These are phyloP conservation scores for Gadus macrocephalus DNA, from an alignment of 2,113 vertebrate species.

Conservation along the genomic window DNA sequence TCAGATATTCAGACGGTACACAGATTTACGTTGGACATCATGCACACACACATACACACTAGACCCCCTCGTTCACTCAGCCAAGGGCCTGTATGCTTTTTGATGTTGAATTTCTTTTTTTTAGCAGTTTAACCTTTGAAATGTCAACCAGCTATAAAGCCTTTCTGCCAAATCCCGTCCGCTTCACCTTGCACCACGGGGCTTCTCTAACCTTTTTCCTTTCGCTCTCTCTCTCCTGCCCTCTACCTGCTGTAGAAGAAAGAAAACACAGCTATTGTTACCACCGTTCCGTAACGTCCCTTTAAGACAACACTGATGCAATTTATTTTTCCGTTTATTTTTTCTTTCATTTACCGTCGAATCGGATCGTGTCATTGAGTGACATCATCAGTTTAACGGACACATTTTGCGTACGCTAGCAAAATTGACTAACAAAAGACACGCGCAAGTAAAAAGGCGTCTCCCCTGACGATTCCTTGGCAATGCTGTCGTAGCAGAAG, in stretches of 20 bases:
- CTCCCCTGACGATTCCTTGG: constrained; percentile 17
- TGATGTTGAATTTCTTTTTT: constrained; percentile 71
- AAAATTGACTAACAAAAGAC: constrained; percentile 10
- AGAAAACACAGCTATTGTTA: constrained; percentile 39
- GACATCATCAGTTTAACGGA: constrained; percentile 10
- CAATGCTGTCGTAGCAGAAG: constrained; percentile 15
- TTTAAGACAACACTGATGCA: too few species aligned
- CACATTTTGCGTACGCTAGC: not conserved
- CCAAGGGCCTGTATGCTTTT: constrained; percentile 61
- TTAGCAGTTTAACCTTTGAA: constrained; percentile 80
- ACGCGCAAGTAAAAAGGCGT: not conserved
- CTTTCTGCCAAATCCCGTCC: constrained; percentile 58
- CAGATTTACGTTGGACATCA: constrained; percentile 1
- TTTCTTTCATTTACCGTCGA: constrained; percentile 36
- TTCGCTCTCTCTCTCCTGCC: constrained; percentile 14
- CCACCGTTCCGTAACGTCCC: not conserved
- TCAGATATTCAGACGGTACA: not conserved
- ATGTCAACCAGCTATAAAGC: constrained; percentile 76
- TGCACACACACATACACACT: constrained; percentile 31
- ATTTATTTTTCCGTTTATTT: not conserved
- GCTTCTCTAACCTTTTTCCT: constrained; percentile 67
- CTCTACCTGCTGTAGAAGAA: not conserved
- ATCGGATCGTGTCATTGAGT: constrained; percentile 18
- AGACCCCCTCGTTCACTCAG: constrained; percentile 52
- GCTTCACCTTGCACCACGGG: constrained; percentile 62